Evolutionary conservation across 2,797 vertebrate species (phyloP).

Genomic region (Karalla daura): DNA sequence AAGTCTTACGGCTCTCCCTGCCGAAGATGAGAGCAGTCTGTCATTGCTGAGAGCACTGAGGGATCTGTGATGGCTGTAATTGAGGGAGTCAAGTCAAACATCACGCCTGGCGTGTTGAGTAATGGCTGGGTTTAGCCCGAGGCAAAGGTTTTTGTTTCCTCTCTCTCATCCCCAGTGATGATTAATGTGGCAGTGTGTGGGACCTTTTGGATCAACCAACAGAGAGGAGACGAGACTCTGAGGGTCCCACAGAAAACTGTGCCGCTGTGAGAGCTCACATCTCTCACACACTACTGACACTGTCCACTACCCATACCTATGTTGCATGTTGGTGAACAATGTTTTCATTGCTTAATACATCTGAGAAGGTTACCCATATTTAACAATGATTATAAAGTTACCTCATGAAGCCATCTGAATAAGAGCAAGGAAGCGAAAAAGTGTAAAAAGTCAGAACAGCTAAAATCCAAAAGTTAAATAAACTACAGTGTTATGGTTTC

Average conservation of each 20-base stretch:
- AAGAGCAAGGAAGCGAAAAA: conserved; percentile 18
- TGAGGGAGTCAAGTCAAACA: conserved; percentile 76
- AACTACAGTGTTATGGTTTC: conserved; percentile 44
- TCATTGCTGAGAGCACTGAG: conserved; percentile 55
- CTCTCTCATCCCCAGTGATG: conserved; percentile 73
- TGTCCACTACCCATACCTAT: conserved; percentile 20
- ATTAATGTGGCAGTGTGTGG: conserved; percentile 73
- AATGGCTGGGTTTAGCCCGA: conserved; percentile 69
- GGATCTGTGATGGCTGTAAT: conserved; percentile 69
- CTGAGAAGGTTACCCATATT: conserved; percentile 28
- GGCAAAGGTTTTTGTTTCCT: conserved; percentile 74
- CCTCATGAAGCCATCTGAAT: conserved; percentile 33
- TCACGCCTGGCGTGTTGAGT: conserved; percentile 75
- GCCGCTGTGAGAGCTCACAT: conserved; percentile 43
- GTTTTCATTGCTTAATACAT: conserved; percentile 11
- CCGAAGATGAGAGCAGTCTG: conserved; percentile 65
- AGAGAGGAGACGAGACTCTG: conserved; percentile 37
- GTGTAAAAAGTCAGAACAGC: conserved; percentile 42
- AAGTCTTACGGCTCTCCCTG: conserved; percentile 45
- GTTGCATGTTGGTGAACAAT: conserved; percentile 21
- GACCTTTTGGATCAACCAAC: conserved; percentile 63
- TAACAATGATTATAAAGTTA: conserved; percentile 35
- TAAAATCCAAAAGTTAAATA: conserved; percentile 59
- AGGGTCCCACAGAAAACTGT: conserved; percentile 60
- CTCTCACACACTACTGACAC: conserved; percentile 12